Percentiles rank a stretch among this genome's conserved stretches.
Evolutionary conservation across 1,140 invertebrate species (phyloP).

Genomic region (Drosophila auraria): DNA sequence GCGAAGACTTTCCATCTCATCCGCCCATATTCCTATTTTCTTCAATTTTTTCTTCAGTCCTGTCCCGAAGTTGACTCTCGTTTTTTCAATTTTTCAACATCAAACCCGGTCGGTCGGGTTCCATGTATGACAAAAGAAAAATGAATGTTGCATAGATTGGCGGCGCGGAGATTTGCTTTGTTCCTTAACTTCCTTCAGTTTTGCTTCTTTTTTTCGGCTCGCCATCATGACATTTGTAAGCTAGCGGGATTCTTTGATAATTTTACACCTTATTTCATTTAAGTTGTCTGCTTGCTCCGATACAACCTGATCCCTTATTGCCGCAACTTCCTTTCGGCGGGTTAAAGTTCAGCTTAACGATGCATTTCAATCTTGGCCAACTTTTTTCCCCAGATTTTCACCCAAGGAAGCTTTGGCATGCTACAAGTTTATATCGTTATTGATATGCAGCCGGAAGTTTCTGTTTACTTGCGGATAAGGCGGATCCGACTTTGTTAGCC

Average conservation of each 20-base stretch:
- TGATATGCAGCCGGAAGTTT: slow-evolving; percentile 69
- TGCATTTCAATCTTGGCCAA: slow-evolving; percentile 31
- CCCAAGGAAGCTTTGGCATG: slow-evolving; percentile 6
- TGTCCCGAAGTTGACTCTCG: slow-evolving; percentile 60
- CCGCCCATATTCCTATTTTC: slow-evolving; percentile 19
- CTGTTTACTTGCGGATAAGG: slow-evolving; percentile 26
- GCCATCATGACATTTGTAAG: slow-evolving; percentile 41
- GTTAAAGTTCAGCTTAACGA: slow-evolving; percentile 25
- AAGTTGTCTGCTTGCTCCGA: slow-evolving; percentile 21
- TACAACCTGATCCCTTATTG: slow-evolving; percentile 1
- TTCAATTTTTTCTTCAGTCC: slow-evolving; percentile 16
- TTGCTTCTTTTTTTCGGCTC: slow-evolving; percentile 3
- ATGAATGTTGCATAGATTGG: slow-evolving; percentile 75
- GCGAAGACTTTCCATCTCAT: slow-evolving; percentile 50
- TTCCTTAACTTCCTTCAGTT: slow-evolving; percentile 6
- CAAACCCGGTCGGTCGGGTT: slow-evolving; percentile 38
- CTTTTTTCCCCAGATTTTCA: slow-evolving; percentile 9
- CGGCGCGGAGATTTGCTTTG: slow-evolving; percentile 50
- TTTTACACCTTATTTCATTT: slow-evolving; percentile 79
- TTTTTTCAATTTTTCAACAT: slow-evolving; percentile 83
- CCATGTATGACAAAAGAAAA: slow-evolving; percentile 73
- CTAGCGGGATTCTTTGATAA: slow-evolving; percentile 55
- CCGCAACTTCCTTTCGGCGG: slow-evolving; percentile 1
- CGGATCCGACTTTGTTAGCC: not conserved
- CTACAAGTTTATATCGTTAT: slow-evolving; percentile 65